These are phyloP conservation scores for Eueides isabella DNA, from an alignment of 1,140 invertebrate species.

Conservation along the genomic window DNA sequence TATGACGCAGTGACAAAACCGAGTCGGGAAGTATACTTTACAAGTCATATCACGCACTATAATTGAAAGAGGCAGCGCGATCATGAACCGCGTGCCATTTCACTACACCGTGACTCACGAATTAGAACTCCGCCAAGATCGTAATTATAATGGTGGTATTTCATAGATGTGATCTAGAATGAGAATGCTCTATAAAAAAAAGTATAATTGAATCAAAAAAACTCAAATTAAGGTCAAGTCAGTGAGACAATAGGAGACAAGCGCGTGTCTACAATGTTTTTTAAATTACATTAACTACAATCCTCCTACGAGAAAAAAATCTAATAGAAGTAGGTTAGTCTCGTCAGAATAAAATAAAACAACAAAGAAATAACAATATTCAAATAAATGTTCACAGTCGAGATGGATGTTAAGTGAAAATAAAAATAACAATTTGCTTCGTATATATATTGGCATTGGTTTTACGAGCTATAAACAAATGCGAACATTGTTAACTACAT, in stretches of 20 bases:
- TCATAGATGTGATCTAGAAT: slow-evolving; percentile 56
- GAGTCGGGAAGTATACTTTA: slow-evolving; percentile 54
- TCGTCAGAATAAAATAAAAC: slow-evolving; percentile 12
- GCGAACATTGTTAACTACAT: slow-evolving; percentile 28
- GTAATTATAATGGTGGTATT: slow-evolving; percentile 72
- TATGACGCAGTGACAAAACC: slow-evolving; percentile 53
- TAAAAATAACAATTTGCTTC: slow-evolving; percentile 15
- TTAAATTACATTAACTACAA: slow-evolving; percentile 29
- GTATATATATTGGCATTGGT: slow-evolving; percentile 18
- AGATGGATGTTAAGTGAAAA: slow-evolving; percentile 11
- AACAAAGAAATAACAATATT: slow-evolving; percentile 21
- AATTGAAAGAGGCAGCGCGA: slow-evolving; percentile 69
- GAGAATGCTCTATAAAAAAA: slow-evolving; percentile 53
- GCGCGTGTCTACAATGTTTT: slow-evolving; percentile 29
- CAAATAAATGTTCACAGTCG: background rate
- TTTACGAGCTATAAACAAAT: slow-evolving; percentile 32
- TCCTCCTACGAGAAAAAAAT: slow-evolving; percentile 27
- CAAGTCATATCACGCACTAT: slow-evolving; percentile 70
- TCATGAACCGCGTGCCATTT: slow-evolving; percentile 69
- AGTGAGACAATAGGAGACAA: slow-evolving; percentile 34
- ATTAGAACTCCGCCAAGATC: slow-evolving; percentile 71
- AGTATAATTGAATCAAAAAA: slow-evolving; percentile 59
- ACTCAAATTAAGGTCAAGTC: slow-evolving; percentile 61
- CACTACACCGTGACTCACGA: slow-evolving; percentile 76
- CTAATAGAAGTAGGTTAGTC: slow-evolving; percentile 24